These are phyloP conservation scores for Alectura lathami DNA, from an alignment of 2,113 vertebrate species.

Conservation along the genomic window DNA sequence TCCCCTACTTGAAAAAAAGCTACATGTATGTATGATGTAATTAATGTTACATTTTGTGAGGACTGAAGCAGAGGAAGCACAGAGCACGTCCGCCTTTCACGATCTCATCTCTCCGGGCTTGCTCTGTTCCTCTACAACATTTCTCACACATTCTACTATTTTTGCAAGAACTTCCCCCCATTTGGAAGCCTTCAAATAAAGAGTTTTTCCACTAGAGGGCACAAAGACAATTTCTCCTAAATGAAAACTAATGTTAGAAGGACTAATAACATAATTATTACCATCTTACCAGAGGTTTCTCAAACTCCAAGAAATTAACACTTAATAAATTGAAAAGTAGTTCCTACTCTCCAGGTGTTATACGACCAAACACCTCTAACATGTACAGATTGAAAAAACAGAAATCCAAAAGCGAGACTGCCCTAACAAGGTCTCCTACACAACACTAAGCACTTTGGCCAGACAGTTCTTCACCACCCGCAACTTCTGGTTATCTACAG, in stretches of 20 bases:
- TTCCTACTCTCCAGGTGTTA: not conserved
- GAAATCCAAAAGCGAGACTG: not conserved
- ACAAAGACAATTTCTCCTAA: slow-evolving; percentile 49
- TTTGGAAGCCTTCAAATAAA: not conserved
- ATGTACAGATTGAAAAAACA: not conserved
- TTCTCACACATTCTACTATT: not conserved
- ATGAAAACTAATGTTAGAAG: not conserved
- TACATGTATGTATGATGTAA: not conserved
- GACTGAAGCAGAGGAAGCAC: not conserved
- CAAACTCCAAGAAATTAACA: not conserved
- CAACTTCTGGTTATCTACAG: not conserved
- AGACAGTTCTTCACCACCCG: not conserved
- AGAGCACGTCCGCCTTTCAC: not conserved
- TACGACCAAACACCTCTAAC: not conserved
- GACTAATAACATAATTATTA: not conserved
- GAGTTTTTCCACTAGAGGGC: slow-evolving; percentile 66
- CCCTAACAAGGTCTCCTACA: not conserved
- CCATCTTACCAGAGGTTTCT: not conserved
- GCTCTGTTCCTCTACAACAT: not conserved
- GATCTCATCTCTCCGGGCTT: not conserved
- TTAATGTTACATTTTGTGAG: not conserved
- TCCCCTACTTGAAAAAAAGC: not conserved
- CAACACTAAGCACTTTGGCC: not conserved
- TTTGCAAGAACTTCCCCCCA: not conserved
- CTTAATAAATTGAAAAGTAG: not conserved